Evolutionary conservation across 2,888 invertebrate species (phyloP).

Genomic region (Acholoe squamosa): DNA sequence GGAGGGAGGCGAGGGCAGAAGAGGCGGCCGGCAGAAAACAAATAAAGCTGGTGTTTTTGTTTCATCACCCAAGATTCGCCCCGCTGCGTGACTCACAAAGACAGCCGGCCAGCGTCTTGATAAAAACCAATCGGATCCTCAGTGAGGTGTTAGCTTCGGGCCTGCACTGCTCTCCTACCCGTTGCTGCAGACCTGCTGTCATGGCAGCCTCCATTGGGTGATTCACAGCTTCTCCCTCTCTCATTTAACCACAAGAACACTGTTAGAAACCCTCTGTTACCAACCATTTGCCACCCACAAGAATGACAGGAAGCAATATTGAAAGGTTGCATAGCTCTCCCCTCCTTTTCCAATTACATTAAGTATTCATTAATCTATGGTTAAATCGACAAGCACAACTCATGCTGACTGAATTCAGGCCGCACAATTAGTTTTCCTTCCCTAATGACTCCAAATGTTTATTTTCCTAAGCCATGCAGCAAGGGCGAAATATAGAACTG

Average conservation of each 20-base stretch:
- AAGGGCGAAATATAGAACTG: not conserved
- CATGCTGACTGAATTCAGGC: not conserved
- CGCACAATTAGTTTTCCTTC: not conserved
- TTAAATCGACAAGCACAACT: not conserved
- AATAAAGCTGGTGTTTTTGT: constrained; percentile 44
- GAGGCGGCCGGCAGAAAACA: constrained; percentile 31
- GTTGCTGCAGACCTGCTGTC: not conserved
- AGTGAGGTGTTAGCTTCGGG: constrained; percentile 26
- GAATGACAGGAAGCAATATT: not conserved
- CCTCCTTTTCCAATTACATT: constrained; percentile 27
- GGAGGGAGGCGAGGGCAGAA: not conserved
- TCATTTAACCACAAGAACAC: not conserved
- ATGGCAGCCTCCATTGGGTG: constrained; percentile 8
- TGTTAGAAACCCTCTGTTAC: not conserved
- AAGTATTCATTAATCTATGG: constrained; percentile 21
- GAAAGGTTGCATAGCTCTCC: not conserved
- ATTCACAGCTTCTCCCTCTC: not conserved
- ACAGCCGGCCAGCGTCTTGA: constrained; percentile 3
- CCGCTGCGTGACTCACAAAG: constrained; percentile 45
- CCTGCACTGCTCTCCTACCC: not conserved
- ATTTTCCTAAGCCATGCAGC: not conserved
- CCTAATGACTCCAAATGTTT: not conserved
- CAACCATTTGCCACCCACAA: not conserved
- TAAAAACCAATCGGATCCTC: constrained; percentile 1
- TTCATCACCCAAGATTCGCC: constrained; percentile 39